phyloP scores from a whole-genome alignment of 2,888 invertebrate species.

The Nesidiocoris tenuis region DNA sequence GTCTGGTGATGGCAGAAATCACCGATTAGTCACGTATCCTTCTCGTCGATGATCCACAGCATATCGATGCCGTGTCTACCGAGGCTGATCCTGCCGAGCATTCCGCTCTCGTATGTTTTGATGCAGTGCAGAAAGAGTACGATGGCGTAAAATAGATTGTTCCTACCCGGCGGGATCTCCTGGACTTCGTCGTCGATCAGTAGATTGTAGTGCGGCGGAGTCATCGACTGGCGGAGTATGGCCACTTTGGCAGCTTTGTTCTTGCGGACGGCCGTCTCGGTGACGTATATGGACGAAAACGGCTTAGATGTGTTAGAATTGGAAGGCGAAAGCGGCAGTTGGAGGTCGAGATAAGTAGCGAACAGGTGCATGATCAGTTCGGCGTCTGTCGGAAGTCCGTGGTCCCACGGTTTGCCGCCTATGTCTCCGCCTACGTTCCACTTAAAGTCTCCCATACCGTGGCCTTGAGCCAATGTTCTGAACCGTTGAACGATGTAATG shows the following conservation, averaged over 20 bases:
- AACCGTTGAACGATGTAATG: slow-evolving; percentile 75
- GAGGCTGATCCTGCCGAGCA: slow-evolving; percentile 74
- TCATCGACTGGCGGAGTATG: slow-evolving; percentile 63
- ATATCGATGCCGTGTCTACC: slow-evolving; percentile 81
- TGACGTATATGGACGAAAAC: slow-evolving; percentile 61
- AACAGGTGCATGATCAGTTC: slow-evolving; percentile 81
- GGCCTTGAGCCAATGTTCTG: slow-evolving; percentile 73
- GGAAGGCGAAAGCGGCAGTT: slow-evolving; percentile 57
- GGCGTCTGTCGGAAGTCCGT: slow-evolving; percentile 81
- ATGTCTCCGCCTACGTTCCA: slow-evolving; percentile 81
- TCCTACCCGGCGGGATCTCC: slow-evolving; percentile 75
- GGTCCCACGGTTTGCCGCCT: slow-evolving; percentile 76
- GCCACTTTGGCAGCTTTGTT: slow-evolving; percentile 60
- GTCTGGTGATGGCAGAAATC: too few species aligned
- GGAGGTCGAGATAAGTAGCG: slow-evolving; percentile 82
- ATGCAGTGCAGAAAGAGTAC: slow-evolving; percentile 77
- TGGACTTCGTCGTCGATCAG: slow-evolving; percentile 66
- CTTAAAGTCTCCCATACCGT: slow-evolving; percentile 83
- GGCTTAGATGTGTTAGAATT: slow-evolving; percentile 67
- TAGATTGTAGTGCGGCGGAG: slow-evolving; percentile 72
- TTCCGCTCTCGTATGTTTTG: slow-evolving; percentile 69
- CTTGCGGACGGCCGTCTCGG: slow-evolving; percentile 56
- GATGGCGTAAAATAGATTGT: slow-evolving; percentile 84
- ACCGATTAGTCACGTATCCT: too few species aligned
- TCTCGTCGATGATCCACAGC: slow-evolving; percentile 70